These are phyloP conservation scores for Taxidea taxus DNA, from an alignment of 2,113 vertebrate genomes.

Conservation along the genomic window DNA sequence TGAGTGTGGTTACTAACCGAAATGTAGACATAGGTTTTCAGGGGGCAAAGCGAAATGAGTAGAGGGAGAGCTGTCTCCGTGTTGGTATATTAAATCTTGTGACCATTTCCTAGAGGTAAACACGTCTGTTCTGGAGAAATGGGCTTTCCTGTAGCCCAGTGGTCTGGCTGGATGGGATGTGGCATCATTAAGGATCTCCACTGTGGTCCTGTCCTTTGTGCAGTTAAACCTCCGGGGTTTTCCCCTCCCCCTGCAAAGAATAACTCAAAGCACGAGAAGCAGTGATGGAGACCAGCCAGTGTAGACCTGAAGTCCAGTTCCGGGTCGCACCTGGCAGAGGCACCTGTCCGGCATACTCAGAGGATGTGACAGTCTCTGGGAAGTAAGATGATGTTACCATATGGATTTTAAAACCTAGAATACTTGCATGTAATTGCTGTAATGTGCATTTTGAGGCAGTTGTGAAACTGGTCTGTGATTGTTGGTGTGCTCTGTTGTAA, in stretches of 20 bases:
- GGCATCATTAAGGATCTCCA: neutral
- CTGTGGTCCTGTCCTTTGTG: neutral
- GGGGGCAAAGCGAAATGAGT: neutral
- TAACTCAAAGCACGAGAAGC: neutral
- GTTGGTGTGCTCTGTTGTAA: conserved; percentile 52
- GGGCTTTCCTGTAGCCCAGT: neutral
- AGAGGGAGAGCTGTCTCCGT: neutral
- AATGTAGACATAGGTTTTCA: neutral
- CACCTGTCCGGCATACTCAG: neutral
- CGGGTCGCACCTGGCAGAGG: neutral
- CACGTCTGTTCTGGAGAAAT: neutral
- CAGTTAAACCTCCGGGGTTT: neutral
- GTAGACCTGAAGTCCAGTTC: neutral
- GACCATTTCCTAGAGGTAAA: neutral
- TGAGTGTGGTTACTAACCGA: neutral
- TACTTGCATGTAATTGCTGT: conserved; percentile 38
- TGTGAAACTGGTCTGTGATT: conserved; percentile 57
- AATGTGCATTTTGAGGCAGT: conserved; percentile 32
- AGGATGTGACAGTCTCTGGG: neutral
- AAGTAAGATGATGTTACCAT: neutral
- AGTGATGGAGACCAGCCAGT: neutral
- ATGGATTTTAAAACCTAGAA: neutral
- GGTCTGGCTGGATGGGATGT: neutral
- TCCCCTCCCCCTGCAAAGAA: neutral
- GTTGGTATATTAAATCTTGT: neutral